Conservation (phyloP, 2,888 invertebrate genomes). For the Cactoblastis cactorum region DNA sequence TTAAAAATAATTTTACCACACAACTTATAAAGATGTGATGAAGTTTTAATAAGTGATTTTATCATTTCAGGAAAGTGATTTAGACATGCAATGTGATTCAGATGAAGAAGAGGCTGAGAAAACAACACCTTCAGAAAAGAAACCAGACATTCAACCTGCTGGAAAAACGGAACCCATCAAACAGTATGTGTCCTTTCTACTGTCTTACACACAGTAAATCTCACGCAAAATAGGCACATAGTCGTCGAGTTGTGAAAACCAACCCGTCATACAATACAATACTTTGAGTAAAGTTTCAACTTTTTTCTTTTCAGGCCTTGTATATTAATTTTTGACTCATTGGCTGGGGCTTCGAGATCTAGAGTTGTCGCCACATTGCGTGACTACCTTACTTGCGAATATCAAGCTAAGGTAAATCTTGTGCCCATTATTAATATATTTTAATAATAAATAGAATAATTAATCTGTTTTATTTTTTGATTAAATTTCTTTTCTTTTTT, state of each 20-base stretch:
- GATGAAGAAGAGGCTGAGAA: conserved; percentile 68
- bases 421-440: neutral
- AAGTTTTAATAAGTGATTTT: conserved; percentile 8
- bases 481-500: conserved; percentile 26
- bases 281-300: too few relatives aligned
- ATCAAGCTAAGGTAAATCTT: conserved; percentile 84
- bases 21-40: too few relatives aligned
- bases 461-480: conserved; percentile 5
- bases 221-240: too few relatives aligned
- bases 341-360: conserved; percentile 89
- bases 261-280: too few relatives aligned
- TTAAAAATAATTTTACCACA: neutral
- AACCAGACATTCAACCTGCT: conserved; percentile 44
- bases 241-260: too few relatives aligned
- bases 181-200: conserved; percentile 77
- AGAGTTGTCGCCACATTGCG: conserved; percentile 93
- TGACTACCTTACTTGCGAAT: conserved; percentile 94
- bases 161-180: conserved; percentile 78
- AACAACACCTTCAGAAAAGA: conserved; percentile 49
- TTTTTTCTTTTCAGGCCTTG: conserved; percentile 83
- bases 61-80: conserved; percentile 67
- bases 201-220: too few relatives aligned
- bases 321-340: conserved; percentile 96
- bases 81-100: conserved; percentile 75
- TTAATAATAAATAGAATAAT: too few relatives aligned